Conservation (phyloP, 1,140 invertebrate genomes). For the Orchestia grillus region DNA sequence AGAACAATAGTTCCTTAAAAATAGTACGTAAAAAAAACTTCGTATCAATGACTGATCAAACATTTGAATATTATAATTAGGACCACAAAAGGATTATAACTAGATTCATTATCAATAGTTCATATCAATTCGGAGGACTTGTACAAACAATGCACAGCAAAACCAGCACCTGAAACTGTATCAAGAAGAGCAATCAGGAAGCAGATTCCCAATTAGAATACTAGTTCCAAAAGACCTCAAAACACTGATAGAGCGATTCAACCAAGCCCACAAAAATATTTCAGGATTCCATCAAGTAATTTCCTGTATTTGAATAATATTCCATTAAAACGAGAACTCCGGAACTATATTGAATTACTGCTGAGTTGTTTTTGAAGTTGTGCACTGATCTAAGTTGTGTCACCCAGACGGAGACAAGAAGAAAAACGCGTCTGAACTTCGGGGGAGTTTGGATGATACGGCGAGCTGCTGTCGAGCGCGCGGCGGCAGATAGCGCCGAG, state of each 20-base stretch:
- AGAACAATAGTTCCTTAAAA: not conserved
- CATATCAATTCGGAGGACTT: not conserved
- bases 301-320: slow-evolving; percentile 46
- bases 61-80: not conserved
- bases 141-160: not conserved
- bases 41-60: not conserved
- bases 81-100: too few relatives aligned
- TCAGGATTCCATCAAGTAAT: slow-evolving; percentile 18
- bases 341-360: slow-evolving; percentile 43
- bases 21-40: not conserved
- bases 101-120: too few relatives aligned
- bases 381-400: slow-evolving; percentile 23
- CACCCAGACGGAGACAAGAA: slow-evolving; percentile 1
- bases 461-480: not conserved
- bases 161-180: not conserved
- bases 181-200: not conserved
- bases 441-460: slow-evolving; percentile 44
- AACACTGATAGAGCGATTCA: not conserved
- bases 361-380: slow-evolving; percentile 32
- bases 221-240: not conserved
- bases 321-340: slow-evolving; percentile 8
- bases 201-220: not conserved
- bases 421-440: slow-evolving; percentile 38
- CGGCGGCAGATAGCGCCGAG: slow-evolving; percentile 1
- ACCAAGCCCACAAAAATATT: not conserved